Conservation (phyloP, 2,888 invertebrate species). For the Scaptomyza reducta region DNA sequence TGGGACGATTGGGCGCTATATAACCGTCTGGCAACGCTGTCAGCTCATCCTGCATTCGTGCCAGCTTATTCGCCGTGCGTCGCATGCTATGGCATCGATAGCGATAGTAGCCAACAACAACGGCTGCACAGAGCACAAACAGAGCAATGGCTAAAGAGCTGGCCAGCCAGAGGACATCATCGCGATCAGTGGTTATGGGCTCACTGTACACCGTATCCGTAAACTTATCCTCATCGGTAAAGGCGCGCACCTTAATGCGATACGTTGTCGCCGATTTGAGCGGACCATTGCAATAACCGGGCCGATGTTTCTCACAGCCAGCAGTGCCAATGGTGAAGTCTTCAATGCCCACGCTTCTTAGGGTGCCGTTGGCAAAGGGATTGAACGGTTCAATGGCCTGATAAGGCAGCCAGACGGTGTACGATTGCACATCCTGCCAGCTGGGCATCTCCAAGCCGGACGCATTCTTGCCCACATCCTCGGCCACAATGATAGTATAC, state of each 20-base stretch:
- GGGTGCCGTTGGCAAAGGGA: constrained; percentile 89
- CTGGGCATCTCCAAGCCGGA: constrained; percentile 93
- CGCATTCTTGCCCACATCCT: constrained; percentile 92
- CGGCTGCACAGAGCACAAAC: constrained; percentile 14
- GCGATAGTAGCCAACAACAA: constrained; percentile 85
- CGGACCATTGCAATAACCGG: constrained; percentile 97
- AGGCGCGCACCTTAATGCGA: constrained; percentile 96
- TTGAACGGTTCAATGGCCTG: constrained; percentile 95
- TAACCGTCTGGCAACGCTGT: constrained; percentile 89
- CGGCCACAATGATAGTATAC: constrained; percentile 95
- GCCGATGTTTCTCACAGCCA: constrained; percentile 90
- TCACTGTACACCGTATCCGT: constrained; percentile 96
- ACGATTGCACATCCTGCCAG: constrained; percentile 96
- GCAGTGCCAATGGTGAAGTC: constrained; percentile 94
- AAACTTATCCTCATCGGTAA: constrained; percentile 96
- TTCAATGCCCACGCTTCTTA: constrained; percentile 88
- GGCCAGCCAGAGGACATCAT: constrained; percentile 59
- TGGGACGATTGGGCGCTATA: constrained; percentile 92
- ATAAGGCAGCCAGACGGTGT: constrained; percentile 96
- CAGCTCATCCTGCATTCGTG: constrained; percentile 88
- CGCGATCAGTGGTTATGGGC: constrained; percentile 92
- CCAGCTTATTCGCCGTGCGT: constrained; percentile 86
- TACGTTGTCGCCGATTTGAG: constrained; percentile 95
- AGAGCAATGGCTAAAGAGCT: constrained; percentile 46
- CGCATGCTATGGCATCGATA: constrained; percentile 87